Conservation (phyloP, 2,888 invertebrate genomes). For the Aleiodes leptofemur region DNA sequence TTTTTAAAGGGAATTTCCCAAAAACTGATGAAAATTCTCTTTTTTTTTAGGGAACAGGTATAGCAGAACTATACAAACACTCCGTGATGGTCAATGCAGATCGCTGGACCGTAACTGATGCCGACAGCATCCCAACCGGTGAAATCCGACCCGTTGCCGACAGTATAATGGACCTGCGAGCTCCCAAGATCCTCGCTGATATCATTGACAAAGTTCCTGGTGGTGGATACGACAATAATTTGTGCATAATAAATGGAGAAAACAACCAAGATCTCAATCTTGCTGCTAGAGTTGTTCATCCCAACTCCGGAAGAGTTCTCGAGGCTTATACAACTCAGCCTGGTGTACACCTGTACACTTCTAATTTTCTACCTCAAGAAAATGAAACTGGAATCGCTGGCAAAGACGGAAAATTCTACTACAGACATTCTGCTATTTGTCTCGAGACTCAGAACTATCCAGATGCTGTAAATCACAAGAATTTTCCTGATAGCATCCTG, state of each 20-base stretch:
- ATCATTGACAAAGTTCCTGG: conserved; percentile 82
- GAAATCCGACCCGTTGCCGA: conserved; percentile 83
- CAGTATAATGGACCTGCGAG: conserved; percentile 85
- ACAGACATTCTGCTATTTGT: conserved; percentile 88
- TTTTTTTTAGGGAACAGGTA: conserved; percentile 78
- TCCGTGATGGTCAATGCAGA: conserved; percentile 85
- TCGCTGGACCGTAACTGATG: conserved; percentile 84
- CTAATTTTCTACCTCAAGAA: conserved; percentile 83
- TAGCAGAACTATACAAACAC: conserved; percentile 82
- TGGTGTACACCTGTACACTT: conserved; percentile 93
- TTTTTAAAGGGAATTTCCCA: too few relatives aligned
- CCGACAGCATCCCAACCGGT: conserved; percentile 85
- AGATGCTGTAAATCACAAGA: conserved; percentile 89
- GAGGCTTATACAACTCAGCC: conserved; percentile 91
- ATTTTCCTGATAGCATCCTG: conserved; percentile 85
- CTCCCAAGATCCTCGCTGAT: conserved; percentile 80
- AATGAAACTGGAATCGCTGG: conserved; percentile 78
- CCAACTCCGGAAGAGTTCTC: conserved; percentile 83
- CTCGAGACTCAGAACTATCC: conserved; percentile 96
- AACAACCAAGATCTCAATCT: conserved; percentile 76
- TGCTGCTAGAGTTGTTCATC: conserved; percentile 83
- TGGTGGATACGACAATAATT: conserved; percentile 90
- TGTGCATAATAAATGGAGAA: conserved; percentile 78
- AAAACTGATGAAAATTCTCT: too few relatives aligned
- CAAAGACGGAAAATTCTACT: conserved; percentile 83